Evolutionary conservation across 1,140 invertebrate genomes (phyloP).

Genomic region (Maniola jurtina): DNA sequence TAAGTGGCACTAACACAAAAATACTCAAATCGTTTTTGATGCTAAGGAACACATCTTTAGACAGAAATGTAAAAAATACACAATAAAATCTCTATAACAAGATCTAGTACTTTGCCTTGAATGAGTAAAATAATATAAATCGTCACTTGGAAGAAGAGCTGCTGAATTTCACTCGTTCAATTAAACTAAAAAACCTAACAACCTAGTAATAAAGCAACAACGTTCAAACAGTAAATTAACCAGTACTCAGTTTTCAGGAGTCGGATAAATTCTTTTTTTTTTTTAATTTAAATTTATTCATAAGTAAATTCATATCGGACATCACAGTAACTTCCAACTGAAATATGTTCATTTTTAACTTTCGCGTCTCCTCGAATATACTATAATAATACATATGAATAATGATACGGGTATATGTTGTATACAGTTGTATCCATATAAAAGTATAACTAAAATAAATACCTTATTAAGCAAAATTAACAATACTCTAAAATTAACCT

Average conservation of each 20-base stretch:
- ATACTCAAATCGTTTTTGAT: neutral
- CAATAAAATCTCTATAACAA: too few species aligned
- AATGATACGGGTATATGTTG: constrained; percentile 54
- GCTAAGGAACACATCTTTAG: too few species aligned
- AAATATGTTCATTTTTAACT: constrained; percentile 26
- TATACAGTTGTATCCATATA: constrained; percentile 77
- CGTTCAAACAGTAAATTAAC: constrained; percentile 28
- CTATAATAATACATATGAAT: constrained; percentile 32
- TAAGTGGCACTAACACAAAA: constrained; percentile 13
- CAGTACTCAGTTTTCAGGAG: constrained; percentile 25
- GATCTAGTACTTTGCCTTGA: constrained; percentile 50
- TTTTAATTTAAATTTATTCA: constrained; percentile 38
- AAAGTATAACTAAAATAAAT: constrained; percentile 78
- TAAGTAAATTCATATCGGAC: constrained; percentile 50
- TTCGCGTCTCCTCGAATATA: constrained; percentile 39
- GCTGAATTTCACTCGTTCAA: constrained; percentile 62
- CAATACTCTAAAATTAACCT: constrained; percentile 65
- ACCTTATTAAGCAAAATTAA: constrained; percentile 73
- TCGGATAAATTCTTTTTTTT: constrained; percentile 48
- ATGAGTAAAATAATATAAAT: constrained; percentile 36
- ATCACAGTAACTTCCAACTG: constrained; percentile 39
- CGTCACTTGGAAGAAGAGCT: constrained; percentile 59
- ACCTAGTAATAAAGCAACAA: constrained; percentile 53
- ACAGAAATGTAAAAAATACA: too few species aligned
- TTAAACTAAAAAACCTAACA: constrained; percentile 60